Evolutionary conservation across 92 coral and sea anemone species (phyloP), one percentile per base, ranked within the genome.

Genomic region (Micromussa lordhowensis): DNA sequence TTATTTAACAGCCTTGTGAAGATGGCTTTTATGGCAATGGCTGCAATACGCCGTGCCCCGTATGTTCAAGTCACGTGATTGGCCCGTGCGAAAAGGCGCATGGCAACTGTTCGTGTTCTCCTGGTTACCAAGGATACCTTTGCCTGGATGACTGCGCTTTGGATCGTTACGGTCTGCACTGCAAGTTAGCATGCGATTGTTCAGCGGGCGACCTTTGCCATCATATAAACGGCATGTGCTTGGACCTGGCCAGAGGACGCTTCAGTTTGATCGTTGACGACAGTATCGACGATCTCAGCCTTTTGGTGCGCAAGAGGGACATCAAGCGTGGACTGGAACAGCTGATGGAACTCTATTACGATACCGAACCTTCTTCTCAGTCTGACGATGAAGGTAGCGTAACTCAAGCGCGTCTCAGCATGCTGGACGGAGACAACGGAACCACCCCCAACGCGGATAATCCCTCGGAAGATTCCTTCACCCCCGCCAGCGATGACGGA

Each of bases 51-150:
- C 48, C 85, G 12, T 98, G 99, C 32, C 98, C 98, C 36, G 80
- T 66, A 51, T 98, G 99, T 87, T 94, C 99, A 13, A 83, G 95
- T 10, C 99, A 96, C 90, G 98, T 94, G 88, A 91, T 84, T 26
- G 98, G 95, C 32, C 58, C 95, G 7, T 98, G 99, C 81, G 84
- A 92, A 82, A 96, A 98, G 90, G 88, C 91, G 32, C 90, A 93
- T 82, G 99, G 99, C 69, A 92, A 95, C 90, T 98, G 99, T 91
- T 86, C 94, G 58, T 98, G 99, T 87, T 83, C 94, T 63, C 82
- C 91, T 16, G 99, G 99, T 64, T 98, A 91, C 93, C 92, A 86
- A 77, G 96, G 98, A 19, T 95, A 95, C 94, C 84, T 89, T 44
- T 98, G 99, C 71, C 82, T 94, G 73, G 97, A 98, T 77, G 95